These are phyloP conservation scores for Chloroceryle amazona DNA, from an alignment of 2,797 vertebrate species.

Conservation along the genomic window DNA sequence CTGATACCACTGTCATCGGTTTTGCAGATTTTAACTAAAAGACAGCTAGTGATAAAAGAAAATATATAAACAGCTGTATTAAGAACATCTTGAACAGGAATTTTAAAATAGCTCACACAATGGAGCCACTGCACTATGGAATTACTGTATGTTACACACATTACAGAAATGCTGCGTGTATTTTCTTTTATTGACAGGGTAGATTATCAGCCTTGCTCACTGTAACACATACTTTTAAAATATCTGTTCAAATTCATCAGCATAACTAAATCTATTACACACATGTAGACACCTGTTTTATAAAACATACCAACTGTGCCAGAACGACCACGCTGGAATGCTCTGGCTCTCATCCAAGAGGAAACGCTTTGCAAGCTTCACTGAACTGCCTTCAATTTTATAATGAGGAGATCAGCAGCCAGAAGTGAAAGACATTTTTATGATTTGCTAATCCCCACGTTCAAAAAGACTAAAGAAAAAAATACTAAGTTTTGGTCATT, in stretches of 20 bases:
- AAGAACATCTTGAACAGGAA: neutral
- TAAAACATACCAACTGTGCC: neutral
- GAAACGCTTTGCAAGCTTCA: neutral
- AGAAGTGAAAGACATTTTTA: neutral
- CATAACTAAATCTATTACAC: constrained; percentile 1
- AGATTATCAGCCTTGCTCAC: neutral
- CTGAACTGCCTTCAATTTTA: neutral
- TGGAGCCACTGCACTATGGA: neutral
- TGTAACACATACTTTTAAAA: neutral
- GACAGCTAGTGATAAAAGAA: neutral
- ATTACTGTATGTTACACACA: neutral
- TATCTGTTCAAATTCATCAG: constrained; percentile 17
- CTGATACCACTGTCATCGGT: neutral
- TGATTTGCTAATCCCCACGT: neutral
- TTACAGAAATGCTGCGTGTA: neutral
- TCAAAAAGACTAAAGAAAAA: neutral
- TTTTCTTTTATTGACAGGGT: constrained; percentile 1
- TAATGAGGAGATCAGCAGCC: neutral
- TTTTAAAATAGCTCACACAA: neutral
- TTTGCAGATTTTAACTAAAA: neutral
- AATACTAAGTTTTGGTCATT: neutral
- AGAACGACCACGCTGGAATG: constrained; percentile 4
- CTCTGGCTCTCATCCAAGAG: constrained; percentile 30
- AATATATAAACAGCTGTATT: neutral
- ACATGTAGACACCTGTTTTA: constrained; percentile 22